A percentile compares a stretch with the other conserved stretches of the same genome.
phyloP scores from a whole-genome alignment of 2,888 invertebrate species.

The Megastigmus dorsalis region DNA sequence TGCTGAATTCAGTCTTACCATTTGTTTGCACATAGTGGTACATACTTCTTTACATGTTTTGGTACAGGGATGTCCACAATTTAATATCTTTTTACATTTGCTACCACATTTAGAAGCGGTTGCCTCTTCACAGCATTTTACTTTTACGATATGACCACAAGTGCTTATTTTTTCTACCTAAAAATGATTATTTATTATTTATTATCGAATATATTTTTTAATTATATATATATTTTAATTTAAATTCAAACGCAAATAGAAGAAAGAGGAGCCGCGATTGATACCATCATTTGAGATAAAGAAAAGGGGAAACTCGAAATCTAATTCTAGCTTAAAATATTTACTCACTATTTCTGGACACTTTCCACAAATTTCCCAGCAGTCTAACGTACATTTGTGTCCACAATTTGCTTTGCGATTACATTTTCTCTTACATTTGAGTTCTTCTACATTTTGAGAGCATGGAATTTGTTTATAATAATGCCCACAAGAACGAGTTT shows the following conservation, averaged over 20 bases:
- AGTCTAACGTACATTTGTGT: constrained; percentile 14
- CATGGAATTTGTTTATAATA: not conserved
- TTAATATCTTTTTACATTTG: constrained; percentile 15
- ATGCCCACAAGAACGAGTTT: constrained; percentile 31
- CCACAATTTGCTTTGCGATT: not conserved
- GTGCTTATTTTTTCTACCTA: constrained; percentile 16
- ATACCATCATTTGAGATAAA: too few relatives aligned
- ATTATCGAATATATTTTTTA: too few relatives aligned
- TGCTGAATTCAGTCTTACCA: not conserved
- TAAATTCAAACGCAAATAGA: not conserved
- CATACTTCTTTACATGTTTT: constrained; percentile 27
- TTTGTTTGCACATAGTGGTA: not conserved
- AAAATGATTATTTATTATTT: not conserved
- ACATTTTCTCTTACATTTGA: not conserved
- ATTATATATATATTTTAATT: too few relatives aligned
- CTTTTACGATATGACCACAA: constrained; percentile 17
- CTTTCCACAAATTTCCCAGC: constrained; percentile 2
- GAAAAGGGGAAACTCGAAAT: too few relatives aligned
- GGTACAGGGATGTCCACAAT: constrained; percentile 15
- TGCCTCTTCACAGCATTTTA: constrained; percentile 26
- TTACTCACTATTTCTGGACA: constrained; percentile 7
- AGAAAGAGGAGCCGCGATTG: not conserved
- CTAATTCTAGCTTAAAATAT: not conserved
- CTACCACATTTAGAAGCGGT: not conserved
- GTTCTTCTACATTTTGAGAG: constrained; percentile 11